Evolutionary conservation across 2,888 invertebrate species (phyloP), one percentile per base, ranked within the genome.

Genomic region (Mallateleia sp.): DNA sequence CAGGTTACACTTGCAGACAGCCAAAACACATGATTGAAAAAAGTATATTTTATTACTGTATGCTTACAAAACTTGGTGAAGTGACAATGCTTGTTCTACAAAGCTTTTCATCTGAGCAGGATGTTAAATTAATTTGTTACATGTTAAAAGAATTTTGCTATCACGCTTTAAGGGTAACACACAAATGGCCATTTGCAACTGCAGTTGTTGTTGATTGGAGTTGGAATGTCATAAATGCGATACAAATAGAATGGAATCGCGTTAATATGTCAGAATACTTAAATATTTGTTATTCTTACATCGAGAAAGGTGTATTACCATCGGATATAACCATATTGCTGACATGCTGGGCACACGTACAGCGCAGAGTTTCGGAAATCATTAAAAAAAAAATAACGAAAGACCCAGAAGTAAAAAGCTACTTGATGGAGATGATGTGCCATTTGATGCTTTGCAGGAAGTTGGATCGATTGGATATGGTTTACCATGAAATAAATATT

Each of bases 31-130:
- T 86, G 1, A 24, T 58, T 0, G 66, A 72, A 2, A 87, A 88
- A 32, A 32, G 50, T 56, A 87, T 89, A 1, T 69, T 75, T 11
- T 86, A 87, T 69, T 89, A 89, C 24, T 66, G 58, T n/a, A n/a
- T n/a, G n/a, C n/a, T n/a, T n/a, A n/a, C n/a, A n/a, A n/a, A n/a
- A n/a, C n/a, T n/a, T n/a, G n/a, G n/a, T n/a, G n/a, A n/a, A n/a
- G n/a, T n/a, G n/a, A n/a, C n/a, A n/a, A n/a, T n/a, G n/a, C n/a
- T 20, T 22, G 56, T 77, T 8, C 5, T 77, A n/a, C 77, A 87
- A 25, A 56, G 72, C 62, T 80, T 89, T n/a, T 85, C 89, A 6
- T 38, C 88, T 9, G 69, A 85, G n/a, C 89, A 89, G 9, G 60
- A 71, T 15, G 62, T 87, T 18, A 22, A 67, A 22, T 74, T 84